Evolutionary conservation across 2,888 invertebrate species (phyloP), one percentile per base, ranked within the genome.

Genomic region (Lacanobia wlatinum): DNA sequence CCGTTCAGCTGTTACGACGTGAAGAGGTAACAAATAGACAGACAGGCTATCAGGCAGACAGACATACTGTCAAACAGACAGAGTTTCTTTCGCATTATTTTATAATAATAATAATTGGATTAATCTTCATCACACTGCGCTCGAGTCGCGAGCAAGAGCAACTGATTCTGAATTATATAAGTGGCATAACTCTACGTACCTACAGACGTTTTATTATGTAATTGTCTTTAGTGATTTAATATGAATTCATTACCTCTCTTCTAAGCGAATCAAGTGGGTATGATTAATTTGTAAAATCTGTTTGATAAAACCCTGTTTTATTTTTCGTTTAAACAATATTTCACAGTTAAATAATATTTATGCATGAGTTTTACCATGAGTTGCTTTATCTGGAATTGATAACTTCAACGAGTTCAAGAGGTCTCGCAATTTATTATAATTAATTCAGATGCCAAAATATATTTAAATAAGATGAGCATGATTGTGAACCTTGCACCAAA

Each of bases 121-220:
- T n/a, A n/a, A n/a, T n/a, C n/a, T n/a, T n/a, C n/a, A n/a, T n/a
- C n/a, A n/a, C n/a, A n/a, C n/a, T n/a, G 28, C 28, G 28, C 28
- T 28, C 28, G 28, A 28, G 28, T 28, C 38, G 43, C 55, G 9
- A 46, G 10, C 55, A 55, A 48, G 43, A 43, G 43, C 14, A 43
- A 43, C 43, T 10, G 52, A 67, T 50, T 70, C 66, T n/a, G 50
- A 38, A n/a, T 83, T 56, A 81, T 55, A 67, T 78, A 83, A 83
- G 50, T 48, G 9, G 2, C 10, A 50, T 70, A 74, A 53, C n/a
- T 61, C 40, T 16, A 16, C 48, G 23, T 21, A 21, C 50, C 12
- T 48, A 43, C 56, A 23, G 18, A 10, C 16, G 52, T 80, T 68
- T 73, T 77, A 50, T 74, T 70, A 78, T 75, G 46, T 70, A 71